Base-by-base conservation (phyloP, 2,113 vertebrate genomes). In the Equus quagga region DNA sequence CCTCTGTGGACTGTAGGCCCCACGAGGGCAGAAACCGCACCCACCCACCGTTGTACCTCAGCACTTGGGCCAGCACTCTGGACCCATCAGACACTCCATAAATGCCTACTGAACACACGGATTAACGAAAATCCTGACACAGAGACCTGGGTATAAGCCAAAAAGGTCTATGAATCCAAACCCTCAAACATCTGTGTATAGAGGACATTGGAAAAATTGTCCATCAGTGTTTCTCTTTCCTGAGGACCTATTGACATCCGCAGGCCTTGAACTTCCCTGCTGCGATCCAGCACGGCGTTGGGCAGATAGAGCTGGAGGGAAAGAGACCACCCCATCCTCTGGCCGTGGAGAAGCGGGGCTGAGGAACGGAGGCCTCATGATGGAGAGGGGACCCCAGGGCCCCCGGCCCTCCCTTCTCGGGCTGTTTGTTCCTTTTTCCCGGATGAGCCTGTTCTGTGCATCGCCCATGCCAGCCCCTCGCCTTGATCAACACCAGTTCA, bases 11-110 rank as follows among this genome's bases (percentile, higher is more conserved):
- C 11, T 0, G 1, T 6, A 2, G 19, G 26, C 51, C 41, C n/a
- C 31, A 2, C 0, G 1, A 33, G 15, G 28, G 44, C 31, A 62
- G 90, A 26, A 73, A 28, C 62, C 33, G 0, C 6, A 0, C 17
- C 17, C n/a, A 6, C 80, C 11, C 24, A 4, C 44, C 23, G 0
- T 9, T 24, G 51, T 8, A 21, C 60, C 12, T 36, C 18, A 0
- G 15, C 1, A 10, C 64, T 58, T 24, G 33, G 60, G 78, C 76
- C 51, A 26, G 78, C 0, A 3, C 58, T 13, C 51, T 6, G 76
- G 51, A 5, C 65, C 76, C 14, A 2, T 2, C 0, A 58, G 88
- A 81, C 0, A 0, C 26, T 49, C 72, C 9, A 24, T 11, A 36
- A 33, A 51, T 11, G 9, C 6, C 44, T 11, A 11, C 18, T 26